A percentile compares a stretch with the other conserved stretches of the same genome.
These are phyloP conservation scores for Acanthosoma haemorrhoidale DNA, from an alignment of 2,888 invertebrate species.

Conservation along the genomic window DNA sequence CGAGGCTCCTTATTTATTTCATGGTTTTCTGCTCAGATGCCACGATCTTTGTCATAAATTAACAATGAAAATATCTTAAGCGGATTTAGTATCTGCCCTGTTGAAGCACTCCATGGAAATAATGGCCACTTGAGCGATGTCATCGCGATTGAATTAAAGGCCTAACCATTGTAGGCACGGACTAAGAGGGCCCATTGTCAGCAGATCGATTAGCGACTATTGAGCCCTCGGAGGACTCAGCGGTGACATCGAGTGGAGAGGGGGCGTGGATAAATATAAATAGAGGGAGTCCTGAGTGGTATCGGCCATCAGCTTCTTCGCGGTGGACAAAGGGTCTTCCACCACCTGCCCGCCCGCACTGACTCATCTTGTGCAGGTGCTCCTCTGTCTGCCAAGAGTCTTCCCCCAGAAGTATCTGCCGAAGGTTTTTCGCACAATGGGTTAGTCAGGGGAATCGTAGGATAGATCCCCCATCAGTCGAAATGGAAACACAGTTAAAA, in stretches of 20 bases:
- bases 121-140: neutral
- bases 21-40: too few species aligned
- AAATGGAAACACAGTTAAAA: too few species aligned
- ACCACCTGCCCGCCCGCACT: neutral
- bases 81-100: neutral
- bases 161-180: neutral
- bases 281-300: neutral
- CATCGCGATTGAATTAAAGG: constrained; percentile 12
- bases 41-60: too few species aligned
- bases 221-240: too few species aligned
- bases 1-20: too few species aligned
- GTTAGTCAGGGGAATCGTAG: too few species aligned
- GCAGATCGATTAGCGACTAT: neutral
- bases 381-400: neutral
- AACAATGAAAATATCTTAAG: too few species aligned
- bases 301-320: too few species aligned
- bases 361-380: constrained; percentile 2
- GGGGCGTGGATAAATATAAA: neutral
- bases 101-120: neutral
- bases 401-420: too few species aligned
- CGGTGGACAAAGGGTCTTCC: neutral
- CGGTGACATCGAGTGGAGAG: neutral
- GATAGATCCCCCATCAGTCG: too few species aligned
- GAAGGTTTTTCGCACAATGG: too few species aligned
- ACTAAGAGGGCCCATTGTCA: too few species aligned